Evolutionary conservation across 2,113 vertebrate species (phyloP), one percentile per base, ranked within the genome.

Genomic region (Mixornis gularis): DNA sequence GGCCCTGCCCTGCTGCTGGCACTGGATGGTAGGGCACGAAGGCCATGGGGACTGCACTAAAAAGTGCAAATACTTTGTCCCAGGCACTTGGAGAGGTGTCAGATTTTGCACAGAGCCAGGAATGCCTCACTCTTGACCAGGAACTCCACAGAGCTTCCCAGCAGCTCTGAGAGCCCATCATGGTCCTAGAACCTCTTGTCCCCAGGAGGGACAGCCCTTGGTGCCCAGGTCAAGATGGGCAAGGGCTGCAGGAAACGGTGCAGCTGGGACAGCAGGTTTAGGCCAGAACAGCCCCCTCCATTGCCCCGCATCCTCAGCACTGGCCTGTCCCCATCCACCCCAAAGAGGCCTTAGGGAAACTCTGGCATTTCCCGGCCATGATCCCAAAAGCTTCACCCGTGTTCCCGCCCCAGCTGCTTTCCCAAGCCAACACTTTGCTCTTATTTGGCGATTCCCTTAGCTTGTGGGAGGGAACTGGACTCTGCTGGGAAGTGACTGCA

Each of bases 381-480:
- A 90, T 95, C 82, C 85, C 25, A 2, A 85, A 83, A 32, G 71
- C 72, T 95, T 91, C 85, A 24, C 48, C 84, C 73, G 7, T 73
- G 93, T 85, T 93, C 94, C 94, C 90, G 76, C 95, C 95, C 94
- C 38, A 2, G 55, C 41, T 76, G 51, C 63, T 87, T 73, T 92
- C 53, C 30, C 59, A 1, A 6, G 76, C 59, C 0, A 38, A 70
- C 77, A 87, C 87, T 96, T 96, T 96, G 92, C 85, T 95, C 95
- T 94, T 97, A 97, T 97, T 97, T 97, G 96, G 96, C 2, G 27
- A 97, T 96, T 96, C 91, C 92, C 68, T 1, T 88, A 93, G 89
- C 63, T 6, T 5, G 92, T 91, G 93, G 96, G 94, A 93, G 95
- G 95, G 92, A 95, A 87, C 65, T 12, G 79, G 81, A 36, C 49